phyloP scores from a whole-genome alignment of 2,797 vertebrate genomes.

The Odontamblyopus rebecca region DNA sequence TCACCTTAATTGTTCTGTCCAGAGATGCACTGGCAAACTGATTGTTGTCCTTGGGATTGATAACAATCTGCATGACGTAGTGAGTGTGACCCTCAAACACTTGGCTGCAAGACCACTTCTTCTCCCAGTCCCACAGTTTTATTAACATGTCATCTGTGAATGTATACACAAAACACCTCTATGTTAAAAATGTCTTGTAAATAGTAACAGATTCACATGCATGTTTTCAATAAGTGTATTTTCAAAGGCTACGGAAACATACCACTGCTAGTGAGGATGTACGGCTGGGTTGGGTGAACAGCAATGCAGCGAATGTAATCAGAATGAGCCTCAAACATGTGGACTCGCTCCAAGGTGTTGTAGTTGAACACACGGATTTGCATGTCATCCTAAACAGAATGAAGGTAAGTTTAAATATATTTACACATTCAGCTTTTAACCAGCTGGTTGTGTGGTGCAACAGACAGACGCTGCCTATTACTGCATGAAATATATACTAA shows the following conservation, averaged over 20 bases:
- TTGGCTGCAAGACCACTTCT: slow-evolving; percentile 92
- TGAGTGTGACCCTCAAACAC: slow-evolving; percentile 97
- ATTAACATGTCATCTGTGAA: slow-evolving; percentile 92
- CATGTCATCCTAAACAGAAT: slow-evolving; percentile 87
- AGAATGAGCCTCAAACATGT: slow-evolving; percentile 93
- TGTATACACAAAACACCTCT: not conserved
- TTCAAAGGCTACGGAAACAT: slow-evolving; percentile 37
- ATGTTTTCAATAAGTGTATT: not conserved
- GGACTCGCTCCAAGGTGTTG: slow-evolving; percentile 91
- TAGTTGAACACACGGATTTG: slow-evolving; percentile 95
- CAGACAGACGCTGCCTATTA: not conserved
- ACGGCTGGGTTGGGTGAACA: slow-evolving; percentile 92
- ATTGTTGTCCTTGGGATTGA: slow-evolving; percentile 96
- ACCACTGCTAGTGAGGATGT: slow-evolving; percentile 95
- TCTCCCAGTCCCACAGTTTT: slow-evolving; percentile 97
- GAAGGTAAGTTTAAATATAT: not conserved
- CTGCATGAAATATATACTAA: not conserved
- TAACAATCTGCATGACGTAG: slow-evolving; percentile 96
- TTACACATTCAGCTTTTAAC: not conserved
- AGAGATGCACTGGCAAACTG: slow-evolving; percentile 94
- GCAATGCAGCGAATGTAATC: slow-evolving; percentile 96
- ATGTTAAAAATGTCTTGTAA: not conserved
- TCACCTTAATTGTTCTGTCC: slow-evolving; percentile 93
- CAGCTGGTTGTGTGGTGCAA: not conserved
- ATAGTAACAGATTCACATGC: not conserved